These are phyloP conservation scores for Sardinella longiceps DNA, from an alignment of 2,797 vertebrate genomes.

Conservation along the genomic window DNA sequence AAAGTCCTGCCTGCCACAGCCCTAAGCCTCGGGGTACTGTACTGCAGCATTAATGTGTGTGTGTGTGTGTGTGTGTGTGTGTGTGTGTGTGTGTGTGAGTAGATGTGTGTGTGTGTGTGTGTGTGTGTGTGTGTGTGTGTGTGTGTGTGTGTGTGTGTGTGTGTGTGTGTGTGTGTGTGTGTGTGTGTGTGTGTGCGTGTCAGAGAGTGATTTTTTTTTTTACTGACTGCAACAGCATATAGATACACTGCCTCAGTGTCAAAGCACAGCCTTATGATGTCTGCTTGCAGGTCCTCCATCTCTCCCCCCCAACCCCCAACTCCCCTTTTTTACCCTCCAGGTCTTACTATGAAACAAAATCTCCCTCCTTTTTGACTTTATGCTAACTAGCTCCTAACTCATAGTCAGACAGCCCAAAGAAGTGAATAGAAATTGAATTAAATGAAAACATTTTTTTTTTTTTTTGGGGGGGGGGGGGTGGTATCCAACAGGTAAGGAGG, in stretches of 20 bases:
- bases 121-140: neutral
- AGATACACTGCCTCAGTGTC: neutral
- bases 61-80: neutral
- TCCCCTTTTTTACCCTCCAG: neutral
- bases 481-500: conserved; percentile 27
- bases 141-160: conserved; percentile 6
- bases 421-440: neutral
- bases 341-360: neutral
- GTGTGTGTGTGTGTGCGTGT: conserved; percentile 7
- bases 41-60: neutral
- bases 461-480: neutral
- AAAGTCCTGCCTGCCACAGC: conserved; percentile 35
- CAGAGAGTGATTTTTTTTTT: neutral
- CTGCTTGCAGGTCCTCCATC: neutral
- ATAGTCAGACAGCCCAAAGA: neutral
- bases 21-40: neutral
- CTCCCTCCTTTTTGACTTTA: neutral
- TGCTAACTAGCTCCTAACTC: neutral
- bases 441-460: neutral
- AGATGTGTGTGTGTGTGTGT: neutral
- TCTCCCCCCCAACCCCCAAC: neutral
- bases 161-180: conserved; percentile 6
- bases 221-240: neutral
- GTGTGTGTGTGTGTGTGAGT: neutral
- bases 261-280: neutral